Conservation (phyloP, 2,888 invertebrate genomes). For the Limenitis camilla region DNA sequence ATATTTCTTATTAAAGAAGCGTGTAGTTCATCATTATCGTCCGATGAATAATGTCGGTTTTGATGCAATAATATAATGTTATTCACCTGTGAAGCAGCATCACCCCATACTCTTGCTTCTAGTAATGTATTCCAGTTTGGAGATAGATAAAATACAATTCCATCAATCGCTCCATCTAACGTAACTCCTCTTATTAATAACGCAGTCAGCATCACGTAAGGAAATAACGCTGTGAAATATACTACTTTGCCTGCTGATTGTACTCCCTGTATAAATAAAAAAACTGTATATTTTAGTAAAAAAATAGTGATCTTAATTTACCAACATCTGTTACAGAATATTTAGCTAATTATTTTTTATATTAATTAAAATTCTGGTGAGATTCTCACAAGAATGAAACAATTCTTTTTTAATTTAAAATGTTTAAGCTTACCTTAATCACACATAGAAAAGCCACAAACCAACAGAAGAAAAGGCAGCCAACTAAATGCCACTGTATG, state of each 20-base stretch:
- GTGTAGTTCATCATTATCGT: not conserved
- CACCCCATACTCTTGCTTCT: slow-evolving; percentile 83
- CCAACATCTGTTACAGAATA: too few relatives aligned
- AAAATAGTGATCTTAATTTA: too few relatives aligned
- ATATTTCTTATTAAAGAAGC: too few relatives aligned
- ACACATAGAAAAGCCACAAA: slow-evolving; percentile 89
- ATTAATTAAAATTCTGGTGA: too few relatives aligned
- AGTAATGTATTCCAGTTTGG: slow-evolving; percentile 81
- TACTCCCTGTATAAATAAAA: slow-evolving; percentile 74
- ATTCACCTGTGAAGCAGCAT: slow-evolving; percentile 81
- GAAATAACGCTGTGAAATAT: slow-evolving; percentile 82
- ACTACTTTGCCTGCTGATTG: slow-evolving; percentile 92
- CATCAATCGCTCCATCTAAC: slow-evolving; percentile 80
- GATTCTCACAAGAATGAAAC: not conserved
- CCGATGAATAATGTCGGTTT: not conserved
- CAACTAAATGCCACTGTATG: slow-evolving; percentile 87
- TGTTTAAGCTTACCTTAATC: slow-evolving; percentile 73
- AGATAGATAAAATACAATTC: slow-evolving; percentile 81
- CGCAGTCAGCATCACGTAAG: slow-evolving; percentile 80
- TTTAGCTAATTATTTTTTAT: too few relatives aligned
- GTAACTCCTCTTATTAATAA: slow-evolving; percentile 78
- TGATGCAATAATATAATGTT: not conserved
- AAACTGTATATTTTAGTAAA: not conserved
- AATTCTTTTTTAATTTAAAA: not conserved
- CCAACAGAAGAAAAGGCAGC: slow-evolving; percentile 86